Percentiles rank a stretch among this genome's conserved stretches.
These are phyloP conservation scores for Brachyhypopomus occidentalis DNA, from an alignment of 2,113 vertebrate species.

Conservation along the genomic window DNA sequence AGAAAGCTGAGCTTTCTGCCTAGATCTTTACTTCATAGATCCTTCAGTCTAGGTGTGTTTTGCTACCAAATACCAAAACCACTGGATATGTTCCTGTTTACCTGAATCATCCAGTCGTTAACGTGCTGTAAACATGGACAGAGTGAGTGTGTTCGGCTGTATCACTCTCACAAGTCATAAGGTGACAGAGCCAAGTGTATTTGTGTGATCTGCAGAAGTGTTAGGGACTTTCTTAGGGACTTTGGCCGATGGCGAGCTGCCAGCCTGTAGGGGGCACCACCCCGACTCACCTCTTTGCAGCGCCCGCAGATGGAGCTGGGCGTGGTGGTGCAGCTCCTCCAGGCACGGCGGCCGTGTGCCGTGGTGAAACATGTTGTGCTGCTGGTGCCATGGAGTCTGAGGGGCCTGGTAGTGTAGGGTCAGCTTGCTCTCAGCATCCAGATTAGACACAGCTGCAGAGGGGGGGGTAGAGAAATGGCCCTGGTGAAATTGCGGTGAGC, in stretches of 20 bases:
- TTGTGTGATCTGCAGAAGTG: too few species aligned
- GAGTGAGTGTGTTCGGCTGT: too few species aligned
- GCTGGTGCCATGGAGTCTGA: conserved; percentile 90
- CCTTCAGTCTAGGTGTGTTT: too few species aligned
- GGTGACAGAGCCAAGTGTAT: too few species aligned
- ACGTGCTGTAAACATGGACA: too few species aligned
- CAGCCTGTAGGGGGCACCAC: neutral
- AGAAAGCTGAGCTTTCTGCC: too few species aligned
- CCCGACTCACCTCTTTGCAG: conserved; percentile 80
- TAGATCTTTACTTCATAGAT: too few species aligned
- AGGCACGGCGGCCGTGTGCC: conserved; percentile 87
- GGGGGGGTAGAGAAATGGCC: neutral
- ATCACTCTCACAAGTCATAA: too few species aligned
- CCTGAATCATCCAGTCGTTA: too few species aligned
- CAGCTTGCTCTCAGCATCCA: conserved; percentile 94
- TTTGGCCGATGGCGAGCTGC: neutral
- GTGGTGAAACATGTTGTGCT: conserved; percentile 90
- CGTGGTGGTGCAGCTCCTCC: conserved; percentile 89
- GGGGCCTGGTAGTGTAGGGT: conserved; percentile 89
- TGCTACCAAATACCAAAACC: too few species aligned
- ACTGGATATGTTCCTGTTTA: too few species aligned
- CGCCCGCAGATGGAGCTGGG: conserved; percentile 88
- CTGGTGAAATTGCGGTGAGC: conserved; percentile 6
- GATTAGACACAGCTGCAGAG: conserved; percentile 89
- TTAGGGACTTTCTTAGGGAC: neutral